Evolutionary conservation across 2,797 vertebrate genomes (phyloP), one percentile per base, ranked within the genome.

Genomic region (Poeciliopsis paucimaculata): DNA sequence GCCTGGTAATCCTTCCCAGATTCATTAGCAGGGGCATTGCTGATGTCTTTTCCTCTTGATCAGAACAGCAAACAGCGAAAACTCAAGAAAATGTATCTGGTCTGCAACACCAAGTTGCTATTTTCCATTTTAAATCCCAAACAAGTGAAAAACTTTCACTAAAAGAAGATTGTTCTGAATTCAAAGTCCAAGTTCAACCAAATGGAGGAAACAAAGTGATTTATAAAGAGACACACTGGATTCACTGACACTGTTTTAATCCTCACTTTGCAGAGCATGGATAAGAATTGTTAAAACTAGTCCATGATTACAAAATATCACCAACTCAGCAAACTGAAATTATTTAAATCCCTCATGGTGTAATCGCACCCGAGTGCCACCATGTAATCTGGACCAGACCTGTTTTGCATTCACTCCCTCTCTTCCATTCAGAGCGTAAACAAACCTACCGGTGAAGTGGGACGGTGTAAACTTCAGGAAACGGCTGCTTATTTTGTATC

Each of bases 271-370:
- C 73, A 87, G 80, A 89, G 81, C 80, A 74, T 1, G 34, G 80
- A 82, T 82, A 89, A 86, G 78, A 91, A 85, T 86, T 90, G 87
- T 90, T 88, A 76, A 88, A 91, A 90, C 91, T 90, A 93, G 94
- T 95, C 93, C 93, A 94, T 73, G 89, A 93, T 94, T 92, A 94
- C 90, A 92, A 94, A 93, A 91, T 92, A 93, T 92, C 84, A 92
- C 88, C 1, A 91, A 93, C 91, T 92, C 91, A 88, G 90, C 92
- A 92, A 93, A 90, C 82, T 93, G 81, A 91, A 91, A 95, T 94
- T 93, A 93, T 94, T 94, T 84, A 95, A 95, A 95, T 95, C 94
- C 92, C 87, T 82, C 5, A 64, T 51, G 87, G 86, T 89, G 88
- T 93, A 91, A 92, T 93, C 91, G 79, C 90, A 90, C 90, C 86